phyloP scores from a whole-genome alignment of 2,888 invertebrate species.

The Drosophila mettleri region DNA sequence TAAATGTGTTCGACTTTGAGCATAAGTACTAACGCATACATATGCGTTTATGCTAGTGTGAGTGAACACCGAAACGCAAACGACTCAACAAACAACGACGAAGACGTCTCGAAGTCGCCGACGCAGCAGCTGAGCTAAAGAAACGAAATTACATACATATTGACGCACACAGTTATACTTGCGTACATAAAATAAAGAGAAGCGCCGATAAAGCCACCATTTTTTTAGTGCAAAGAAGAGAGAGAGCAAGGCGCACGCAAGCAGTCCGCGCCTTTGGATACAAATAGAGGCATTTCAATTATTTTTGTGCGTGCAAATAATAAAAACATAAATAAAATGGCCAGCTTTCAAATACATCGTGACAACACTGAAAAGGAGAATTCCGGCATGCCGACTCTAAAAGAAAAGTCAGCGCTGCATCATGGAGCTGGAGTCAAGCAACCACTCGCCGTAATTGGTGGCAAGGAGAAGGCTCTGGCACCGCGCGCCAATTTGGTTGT shows the following conservation, averaged over 20 bases:
- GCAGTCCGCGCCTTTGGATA: constrained; percentile 41
- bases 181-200: constrained; percentile 49
- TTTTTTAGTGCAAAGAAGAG: constrained; percentile 51
- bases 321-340: constrained; percentile 85
- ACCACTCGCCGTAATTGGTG: constrained; percentile 67
- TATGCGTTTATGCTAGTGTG: constrained; percentile 44
- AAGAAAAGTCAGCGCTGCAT: constrained; percentile 40
- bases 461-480: constrained; percentile 65
- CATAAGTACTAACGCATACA: constrained; percentile 37
- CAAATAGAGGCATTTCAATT: constrained; percentile 18
- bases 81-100: constrained; percentile 54
- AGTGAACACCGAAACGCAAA: constrained; percentile 57
- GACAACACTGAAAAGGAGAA: constrained; percentile 90
- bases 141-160: constrained; percentile 37
- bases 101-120: constrained; percentile 38
- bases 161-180: constrained; percentile 17
- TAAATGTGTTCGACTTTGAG: constrained; percentile 46
- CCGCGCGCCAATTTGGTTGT: constrained; percentile 71
- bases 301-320: constrained; percentile 7
- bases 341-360: constrained; percentile 90
- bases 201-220: constrained; percentile 63
- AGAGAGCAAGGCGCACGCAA: constrained; percentile 36
- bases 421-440: constrained; percentile 51
- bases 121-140: constrained; percentile 57
- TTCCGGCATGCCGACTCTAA: constrained; percentile 54